Evolutionary conservation across 2,888 invertebrate species (phyloP), one percentile per base, ranked within the genome.

Genomic region (Pandemis cinnamomeana): DNA sequence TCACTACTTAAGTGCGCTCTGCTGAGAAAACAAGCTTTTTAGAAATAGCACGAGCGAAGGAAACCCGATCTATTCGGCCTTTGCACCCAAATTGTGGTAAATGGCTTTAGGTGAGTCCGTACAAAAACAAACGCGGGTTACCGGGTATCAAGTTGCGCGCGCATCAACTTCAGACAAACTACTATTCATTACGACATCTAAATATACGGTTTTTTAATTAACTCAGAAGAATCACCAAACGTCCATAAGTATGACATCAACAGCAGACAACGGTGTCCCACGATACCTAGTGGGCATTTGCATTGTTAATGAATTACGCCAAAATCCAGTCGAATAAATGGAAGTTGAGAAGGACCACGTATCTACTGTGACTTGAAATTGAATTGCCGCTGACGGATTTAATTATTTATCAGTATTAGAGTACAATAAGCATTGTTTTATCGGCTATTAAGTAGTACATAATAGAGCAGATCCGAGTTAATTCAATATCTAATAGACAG

Each of bases 1-100:
- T 88, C 85, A 86, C 86, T 88, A 87, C 90, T 90, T 92, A 93
- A 92, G 91, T 84, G 91, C 90, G 89, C 89, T 90, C 89, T 79
- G 89, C 85, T 93, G 90, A 83, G 88, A 93, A 92, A 93, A 94
- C 92, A 94, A 86, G 89, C 90, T 89, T 90, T 93, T 93, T 92
- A 89, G 91, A 93, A 94, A 93, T 92, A 92, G 91, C 91, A 87
- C 87, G 82, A 81, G 81, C 78, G 80, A 85, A 82, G 84, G 91
- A 81, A 92, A 92, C 84, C 75, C 75, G 89, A 93, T 74, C 80
- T 80, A 76, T 72, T 79, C 89, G 89, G 90, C 92, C 91, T 93
- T 90, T 92, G 90, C 92, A 83, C 91, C 87, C 84, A 86, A 89
- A 89, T 86, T 89, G 89, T 91, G 80, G 86, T 90, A 90, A 91